Conservation (phyloP, 1,140 invertebrate species). For the Leptinotarsa defecta region DNA sequence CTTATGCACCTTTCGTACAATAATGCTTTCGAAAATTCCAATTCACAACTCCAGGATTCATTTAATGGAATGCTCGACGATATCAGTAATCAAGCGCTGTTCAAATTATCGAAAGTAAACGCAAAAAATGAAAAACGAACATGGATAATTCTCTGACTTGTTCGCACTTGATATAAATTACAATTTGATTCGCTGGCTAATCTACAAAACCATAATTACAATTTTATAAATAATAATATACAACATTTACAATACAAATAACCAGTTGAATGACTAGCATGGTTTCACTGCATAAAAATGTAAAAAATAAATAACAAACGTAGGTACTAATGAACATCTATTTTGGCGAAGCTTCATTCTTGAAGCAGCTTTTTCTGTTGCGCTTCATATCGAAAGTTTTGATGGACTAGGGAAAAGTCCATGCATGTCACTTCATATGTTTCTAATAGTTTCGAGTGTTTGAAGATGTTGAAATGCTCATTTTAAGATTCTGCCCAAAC, state of each 20-base stretch:
- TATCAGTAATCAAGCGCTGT: too few relatives aligned
- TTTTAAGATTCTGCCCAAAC: too few relatives aligned
- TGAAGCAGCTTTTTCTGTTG: too few relatives aligned
- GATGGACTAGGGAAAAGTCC: too few relatives aligned
- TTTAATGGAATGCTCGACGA: slow-evolving; percentile 30
- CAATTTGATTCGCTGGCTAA: neutral
- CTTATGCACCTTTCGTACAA: slow-evolving; percentile 42
- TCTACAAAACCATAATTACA: slow-evolving; percentile 28
- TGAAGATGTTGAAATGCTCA: too few relatives aligned
- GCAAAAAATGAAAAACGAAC: slow-evolving; percentile 26
- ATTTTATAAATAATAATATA: slow-evolving; percentile 51
- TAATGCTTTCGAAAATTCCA: slow-evolving; percentile 31
- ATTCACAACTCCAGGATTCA: slow-evolving; percentile 35
- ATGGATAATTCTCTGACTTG: neutral
- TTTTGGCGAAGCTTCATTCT: neutral
- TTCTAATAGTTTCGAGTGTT: too few relatives aligned
- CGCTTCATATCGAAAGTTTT: too few relatives aligned
- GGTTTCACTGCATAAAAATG: slow-evolving; percentile 40
- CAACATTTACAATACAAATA: slow-evolving; percentile 54
- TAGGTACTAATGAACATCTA: slow-evolving; percentile 32
- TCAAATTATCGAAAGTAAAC: slow-evolving; percentile 19
- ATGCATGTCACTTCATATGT: too few relatives aligned
- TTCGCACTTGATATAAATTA: too few relatives aligned
- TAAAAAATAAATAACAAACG: slow-evolving; percentile 45
- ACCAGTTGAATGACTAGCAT: slow-evolving; percentile 54